Percentiles rank a stretch among this genome's conserved stretches.
Conservation (phyloP, 1,140 invertebrate genomes). For the Teleopsis dalmanni region DNA sequence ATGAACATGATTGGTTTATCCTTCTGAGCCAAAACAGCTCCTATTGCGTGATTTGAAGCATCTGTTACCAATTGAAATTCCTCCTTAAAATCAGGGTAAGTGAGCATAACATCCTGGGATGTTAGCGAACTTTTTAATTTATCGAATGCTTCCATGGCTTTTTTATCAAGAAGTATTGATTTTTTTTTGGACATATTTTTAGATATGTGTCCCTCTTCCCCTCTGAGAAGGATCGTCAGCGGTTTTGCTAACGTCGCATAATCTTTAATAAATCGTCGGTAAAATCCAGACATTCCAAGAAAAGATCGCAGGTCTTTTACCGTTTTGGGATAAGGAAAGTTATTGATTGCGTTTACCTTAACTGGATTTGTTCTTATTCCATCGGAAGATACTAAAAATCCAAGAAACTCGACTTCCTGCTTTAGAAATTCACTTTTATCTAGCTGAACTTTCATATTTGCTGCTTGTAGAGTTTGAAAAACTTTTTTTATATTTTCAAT, state of each 20-base stretch:
- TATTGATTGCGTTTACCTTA: constrained; percentile 14
- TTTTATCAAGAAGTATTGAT: no score
- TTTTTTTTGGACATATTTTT: constrained; percentile 3
- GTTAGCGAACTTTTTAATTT: background rate
- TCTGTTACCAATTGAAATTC: constrained; percentile 33
- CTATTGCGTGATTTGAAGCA: constrained; percentile 24
- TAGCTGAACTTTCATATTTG: constrained; percentile 3
- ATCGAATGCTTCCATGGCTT: background rate
- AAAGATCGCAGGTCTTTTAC: constrained; percentile 3
- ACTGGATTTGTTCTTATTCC: constrained; percentile 12
- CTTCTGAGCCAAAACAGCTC: constrained; percentile 36
- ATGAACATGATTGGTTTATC: no score
- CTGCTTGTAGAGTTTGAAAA: constrained; percentile 1
- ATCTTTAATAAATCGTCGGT: constrained; percentile 5
- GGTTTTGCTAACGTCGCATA: constrained; percentile 2
- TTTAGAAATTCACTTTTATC: background rate
- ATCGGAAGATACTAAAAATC: no score
- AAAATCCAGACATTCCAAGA: constrained; percentile 5
- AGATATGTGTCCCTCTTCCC: constrained; percentile 1
- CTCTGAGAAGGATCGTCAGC: constrained; percentile 3
- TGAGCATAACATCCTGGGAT: constrained; percentile 24
- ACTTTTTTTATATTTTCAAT: constrained; percentile 2
- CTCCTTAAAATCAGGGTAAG: constrained; percentile 32
- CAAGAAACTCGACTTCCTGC: no score
- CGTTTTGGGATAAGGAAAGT: constrained; percentile 4